These are phyloP conservation scores for Phoenoteleia sp. DNA, from an alignment of 2,888 invertebrate genomes.

Conservation along the genomic window DNA sequence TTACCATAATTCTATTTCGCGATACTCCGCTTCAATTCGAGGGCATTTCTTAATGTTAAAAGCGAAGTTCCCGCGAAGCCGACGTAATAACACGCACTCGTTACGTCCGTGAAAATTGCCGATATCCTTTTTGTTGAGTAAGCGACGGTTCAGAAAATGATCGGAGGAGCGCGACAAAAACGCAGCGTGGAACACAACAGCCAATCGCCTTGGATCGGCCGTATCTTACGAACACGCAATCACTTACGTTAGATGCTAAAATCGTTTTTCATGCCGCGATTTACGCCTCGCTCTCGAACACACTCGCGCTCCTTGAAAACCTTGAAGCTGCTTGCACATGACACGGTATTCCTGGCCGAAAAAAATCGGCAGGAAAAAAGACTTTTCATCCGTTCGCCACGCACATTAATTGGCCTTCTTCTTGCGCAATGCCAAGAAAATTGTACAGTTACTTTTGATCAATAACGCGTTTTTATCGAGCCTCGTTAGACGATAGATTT, in stretches of 20 bases:
- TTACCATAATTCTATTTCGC: too few relatives aligned
- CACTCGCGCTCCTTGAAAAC: constrained; percentile 2
- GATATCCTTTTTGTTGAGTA: not conserved
- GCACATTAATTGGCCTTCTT: constrained; percentile 2
- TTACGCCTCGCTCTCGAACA: not conserved
- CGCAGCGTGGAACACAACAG: not conserved
- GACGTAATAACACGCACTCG: too few relatives aligned
- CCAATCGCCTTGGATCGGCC: constrained; percentile 8
- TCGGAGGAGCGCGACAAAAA: not conserved
- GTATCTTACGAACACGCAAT: not conserved
- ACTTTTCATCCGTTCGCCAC: constrained; percentile 1
- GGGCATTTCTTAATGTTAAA: too few relatives aligned
- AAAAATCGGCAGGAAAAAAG: constrained; percentile 3
- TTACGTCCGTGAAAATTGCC: not conserved
- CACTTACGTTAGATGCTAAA: not conserved
- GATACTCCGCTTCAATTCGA: not conserved
- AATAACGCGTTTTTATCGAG: constrained; percentile 2
- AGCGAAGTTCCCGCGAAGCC: too few relatives aligned
- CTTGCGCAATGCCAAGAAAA: constrained; percentile 20
- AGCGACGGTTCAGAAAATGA: not conserved
- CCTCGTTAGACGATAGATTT: constrained; percentile 20
- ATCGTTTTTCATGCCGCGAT: constrained; percentile 11
- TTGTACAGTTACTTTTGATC: constrained; percentile 39
- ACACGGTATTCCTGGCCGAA: not conserved
- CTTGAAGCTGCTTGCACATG: not conserved